A percentile compares a stretch with the other conserved stretches of the same genome.
phyloP scores from a whole-genome alignment of 1,140 invertebrate species.

The Meloidogyne floridensis region DNA sequence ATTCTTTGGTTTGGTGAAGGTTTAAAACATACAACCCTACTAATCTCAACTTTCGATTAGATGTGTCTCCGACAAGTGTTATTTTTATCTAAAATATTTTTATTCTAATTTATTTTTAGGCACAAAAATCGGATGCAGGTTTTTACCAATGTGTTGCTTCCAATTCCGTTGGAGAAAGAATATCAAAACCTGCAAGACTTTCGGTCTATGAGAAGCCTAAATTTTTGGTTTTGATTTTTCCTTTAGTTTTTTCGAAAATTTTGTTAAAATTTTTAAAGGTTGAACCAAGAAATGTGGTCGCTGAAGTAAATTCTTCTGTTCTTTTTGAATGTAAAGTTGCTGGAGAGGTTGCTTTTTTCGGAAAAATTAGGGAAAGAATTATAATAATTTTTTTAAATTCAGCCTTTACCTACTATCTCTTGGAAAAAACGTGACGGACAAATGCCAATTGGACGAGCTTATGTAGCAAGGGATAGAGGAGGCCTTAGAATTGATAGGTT shows the following conservation, averaged over 20 bases:
- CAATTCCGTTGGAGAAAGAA: conserved; percentile 45
- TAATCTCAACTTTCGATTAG: too few relatives aligned
- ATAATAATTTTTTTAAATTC: not conserved
- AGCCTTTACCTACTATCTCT: conserved; percentile 48
- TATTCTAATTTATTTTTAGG: conserved; percentile 29
- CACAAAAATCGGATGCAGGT: conserved; percentile 51
- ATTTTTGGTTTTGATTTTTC: conserved; percentile 44
- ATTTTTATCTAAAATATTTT: too few relatives aligned
- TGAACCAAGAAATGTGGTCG: conserved; percentile 48
- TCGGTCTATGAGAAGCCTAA: conserved; percentile 50
- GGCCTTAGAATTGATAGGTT: conserved; percentile 49
- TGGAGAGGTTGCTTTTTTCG: conserved; percentile 31
- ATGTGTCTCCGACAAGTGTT: too few relatives aligned
- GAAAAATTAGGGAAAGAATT: not conserved
- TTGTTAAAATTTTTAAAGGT: conserved; percentile 21
- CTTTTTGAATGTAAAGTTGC: conserved; percentile 50
- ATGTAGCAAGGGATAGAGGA: conserved; percentile 50
- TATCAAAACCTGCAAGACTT: conserved; percentile 42
- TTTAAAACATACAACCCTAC: too few relatives aligned
- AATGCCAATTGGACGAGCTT: conserved; percentile 51
- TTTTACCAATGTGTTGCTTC: conserved; percentile 51
- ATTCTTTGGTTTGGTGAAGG: too few relatives aligned
- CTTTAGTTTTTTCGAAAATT: conserved; percentile 9
- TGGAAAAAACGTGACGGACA: conserved; percentile 54
- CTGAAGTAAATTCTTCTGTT: conserved; percentile 49